A percentile compares a stretch with the other conserved stretches of the same genome.
Evolutionary conservation across 1,140 invertebrate species (phyloP).

Genomic region (Zaprionus davidi): DNA sequence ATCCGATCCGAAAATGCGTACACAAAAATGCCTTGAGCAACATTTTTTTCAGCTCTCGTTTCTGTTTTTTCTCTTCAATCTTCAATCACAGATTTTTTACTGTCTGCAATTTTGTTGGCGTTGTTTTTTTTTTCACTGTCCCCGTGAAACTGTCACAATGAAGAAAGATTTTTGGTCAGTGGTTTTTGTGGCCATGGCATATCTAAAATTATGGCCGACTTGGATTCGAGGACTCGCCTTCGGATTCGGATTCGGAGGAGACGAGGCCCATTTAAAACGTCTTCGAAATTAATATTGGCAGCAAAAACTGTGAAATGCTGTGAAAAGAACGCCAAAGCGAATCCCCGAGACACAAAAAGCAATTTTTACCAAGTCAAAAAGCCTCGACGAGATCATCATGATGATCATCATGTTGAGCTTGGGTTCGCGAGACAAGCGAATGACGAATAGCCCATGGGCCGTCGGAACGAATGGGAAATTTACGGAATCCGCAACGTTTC

Average conservation of each 20-base stretch:
- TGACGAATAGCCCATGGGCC: conserved; percentile 79
- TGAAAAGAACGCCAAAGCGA: conserved; percentile 75
- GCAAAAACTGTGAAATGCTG: conserved; percentile 81
- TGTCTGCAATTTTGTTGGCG: conserved; percentile 45
- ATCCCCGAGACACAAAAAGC: conserved; percentile 60
- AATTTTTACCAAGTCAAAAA: conserved; percentile 70
- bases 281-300: conserved; percentile 81
- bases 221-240: conserved; percentile 4
- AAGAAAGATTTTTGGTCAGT: conserved; percentile 56
- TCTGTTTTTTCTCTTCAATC: conserved; percentile 15
- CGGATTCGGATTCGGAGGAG: conserved; percentile 11
- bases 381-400: conserved; percentile 45
- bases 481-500: conserved; percentile 76
- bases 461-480: conserved; percentile 78
- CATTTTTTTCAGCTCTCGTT: conserved; percentile 36
- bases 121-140: background rate
- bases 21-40: conserved; percentile 66
- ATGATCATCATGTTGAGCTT: conserved; percentile 29
- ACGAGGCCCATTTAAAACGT: conserved; percentile 72
- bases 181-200: conserved; percentile 53
- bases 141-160: conserved; percentile 60
- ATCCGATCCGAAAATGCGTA: conserved; percentile 46
- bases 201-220: conserved; percentile 72
- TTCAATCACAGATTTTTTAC: conserved; percentile 32
- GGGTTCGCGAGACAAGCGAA: conserved; percentile 71